Evolutionary conservation across 2,113 vertebrate species (phyloP), one percentile per base, ranked within the genome.

Genomic region (Seriola quinqueradiata): DNA sequence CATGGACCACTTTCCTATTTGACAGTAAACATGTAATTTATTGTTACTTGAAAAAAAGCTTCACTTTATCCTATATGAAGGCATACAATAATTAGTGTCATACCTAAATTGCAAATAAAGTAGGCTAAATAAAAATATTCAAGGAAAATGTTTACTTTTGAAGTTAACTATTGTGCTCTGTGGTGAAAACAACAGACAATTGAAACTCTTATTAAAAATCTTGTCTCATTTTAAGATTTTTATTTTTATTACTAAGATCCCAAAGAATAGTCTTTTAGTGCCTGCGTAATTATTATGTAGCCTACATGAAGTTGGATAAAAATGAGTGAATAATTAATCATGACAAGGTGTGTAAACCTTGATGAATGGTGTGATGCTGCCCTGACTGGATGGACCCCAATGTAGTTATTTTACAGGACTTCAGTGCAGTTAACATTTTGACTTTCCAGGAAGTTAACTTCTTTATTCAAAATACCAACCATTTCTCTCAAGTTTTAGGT

Each of bases 11-110:
- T 75, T 65, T 14, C 2, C 0, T 32, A 23, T 64, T 34, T 46
- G 50, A 63, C 13, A 58, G 4, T 66, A 52, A 40, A 60, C 14
- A 8, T 67, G 0, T 58, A 28, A 77, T 73, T 58, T 65, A 77
- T 66, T 48, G 23, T 70, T 70, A 2, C 13, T 23, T 67, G 14
- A 11, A 7, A 32, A 23, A 11, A 32, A 57, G 9, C 54, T 57
- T 57, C 12, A n/a, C 16, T 55, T 68, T 38, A 40, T 21, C n/a
- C 9, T 8, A 9, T 17, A 23, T 19, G 25, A 38, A 16, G 36
- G 28, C n/a, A 57, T 28, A 28, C 28, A 28, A 36, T 36, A 36
- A 6, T 67, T 44, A 11, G 8, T 72, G 36, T 63, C 52, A 34
- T 64, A 23, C 21, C 23, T 65, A 23, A 25, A 55, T 5, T 3